phyloP scores from a whole-genome alignment of 2,113 vertebrate species.

The Neotoma lepida region DNA sequence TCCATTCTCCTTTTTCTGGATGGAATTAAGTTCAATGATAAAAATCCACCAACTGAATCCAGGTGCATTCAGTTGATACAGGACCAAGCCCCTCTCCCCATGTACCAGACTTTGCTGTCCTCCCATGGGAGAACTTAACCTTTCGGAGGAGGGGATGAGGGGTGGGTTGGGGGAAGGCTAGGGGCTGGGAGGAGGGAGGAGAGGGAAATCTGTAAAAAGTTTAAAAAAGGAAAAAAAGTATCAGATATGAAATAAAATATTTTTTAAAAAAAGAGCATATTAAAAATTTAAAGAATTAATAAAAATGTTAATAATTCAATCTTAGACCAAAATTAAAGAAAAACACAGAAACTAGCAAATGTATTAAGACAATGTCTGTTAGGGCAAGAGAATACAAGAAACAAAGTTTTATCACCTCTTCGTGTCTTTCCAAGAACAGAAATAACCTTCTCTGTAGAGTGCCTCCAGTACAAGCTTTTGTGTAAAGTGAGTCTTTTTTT shows the following conservation, averaged over 20 bases:
- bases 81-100: too few species aligned
- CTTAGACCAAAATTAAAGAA: not conserved
- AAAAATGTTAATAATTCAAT: not conserved
- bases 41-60: constrained; percentile 22
- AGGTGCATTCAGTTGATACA: too few species aligned
- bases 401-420: not conserved
- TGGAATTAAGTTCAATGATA: not conserved
- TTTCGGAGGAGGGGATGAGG: too few species aligned
- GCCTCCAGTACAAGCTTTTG: not conserved
- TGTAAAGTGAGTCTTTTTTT: too few species aligned
- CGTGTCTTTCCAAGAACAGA: not conserved
- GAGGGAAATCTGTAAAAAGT: not conserved
- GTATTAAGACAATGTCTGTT: not conserved
- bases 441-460: not conserved
- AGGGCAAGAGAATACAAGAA: too few species aligned
- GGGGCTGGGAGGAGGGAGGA: too few species aligned
- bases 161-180: too few species aligned
- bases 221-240: too few species aligned
- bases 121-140: too few species aligned
- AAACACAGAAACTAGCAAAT: not conserved
- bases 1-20: not conserved
- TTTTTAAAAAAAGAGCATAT: too few species aligned
- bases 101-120: too few species aligned
- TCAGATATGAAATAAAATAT: too few species aligned
- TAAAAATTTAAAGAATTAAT: not conserved